Evolutionary conservation across 2,888 invertebrate species (phyloP).

Genomic region (Scaptomyza cyrtandrae): DNA sequence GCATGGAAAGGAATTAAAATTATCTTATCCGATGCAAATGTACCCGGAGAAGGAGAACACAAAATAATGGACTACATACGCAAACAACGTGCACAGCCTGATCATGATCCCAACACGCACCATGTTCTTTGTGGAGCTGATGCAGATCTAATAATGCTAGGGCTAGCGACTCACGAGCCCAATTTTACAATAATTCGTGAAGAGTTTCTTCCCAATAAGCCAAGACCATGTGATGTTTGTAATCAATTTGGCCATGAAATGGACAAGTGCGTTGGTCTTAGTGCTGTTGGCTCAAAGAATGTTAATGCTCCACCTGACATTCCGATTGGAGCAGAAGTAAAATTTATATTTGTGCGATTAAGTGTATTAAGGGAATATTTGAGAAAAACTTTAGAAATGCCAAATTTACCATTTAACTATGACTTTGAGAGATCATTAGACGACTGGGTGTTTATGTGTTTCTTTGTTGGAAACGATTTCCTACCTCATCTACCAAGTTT

Average conservation of each 20-base stretch:
- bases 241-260: constrained; percentile 95
- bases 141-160: constrained; percentile 99
- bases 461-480: constrained; percentile 99
- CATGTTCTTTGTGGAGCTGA: constrained; percentile 99
- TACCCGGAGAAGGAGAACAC: constrained; percentile 99
- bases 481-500: constrained; percentile 98
- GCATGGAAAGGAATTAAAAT: constrained; percentile 97
- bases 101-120: constrained; percentile 98
- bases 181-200: constrained; percentile 99
- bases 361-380: constrained; percentile 97
- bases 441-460: constrained; percentile 99
- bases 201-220: constrained; percentile 99
- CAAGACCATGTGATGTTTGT: constrained; percentile 97
- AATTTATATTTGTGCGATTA: constrained; percentile 96
- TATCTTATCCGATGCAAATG: constrained; percentile 99
- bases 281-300: constrained; percentile 86
- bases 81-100: constrained; percentile 96
- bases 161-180: constrained; percentile 98
- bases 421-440: constrained; percentile 98
- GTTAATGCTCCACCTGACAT: constrained; percentile 85
- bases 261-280: constrained; percentile 94
- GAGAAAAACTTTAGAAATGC: constrained; percentile 94
- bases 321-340: constrained; percentile 90
- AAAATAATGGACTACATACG: constrained; percentile 99
- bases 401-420: constrained; percentile 95